Evolutionary conservation across 2,113 vertebrate genomes (phyloP), one percentile per base, ranked within the genome.

Genomic region (Tachycineta bicolor): DNA sequence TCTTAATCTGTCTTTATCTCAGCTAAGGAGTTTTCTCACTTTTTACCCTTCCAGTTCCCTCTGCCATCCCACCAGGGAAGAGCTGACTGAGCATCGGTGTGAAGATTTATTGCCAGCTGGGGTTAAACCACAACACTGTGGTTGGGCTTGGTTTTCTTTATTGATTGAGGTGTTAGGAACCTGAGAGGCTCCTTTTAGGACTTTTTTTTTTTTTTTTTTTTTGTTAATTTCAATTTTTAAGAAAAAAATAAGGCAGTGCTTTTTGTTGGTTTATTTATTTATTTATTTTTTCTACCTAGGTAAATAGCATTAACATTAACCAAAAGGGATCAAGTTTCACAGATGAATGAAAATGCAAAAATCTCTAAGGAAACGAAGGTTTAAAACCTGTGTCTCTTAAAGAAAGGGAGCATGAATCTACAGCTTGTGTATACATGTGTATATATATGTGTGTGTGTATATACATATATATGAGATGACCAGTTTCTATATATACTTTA

Each of bases 201-300:
- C 37, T 37, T 37, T 2, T 9, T 39, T 62, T 67, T 73, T 46
- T 12, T 1, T 26, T 90, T 47, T 62, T n/a, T 34, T 90, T 75
- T 55, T 56, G n/a, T n/a, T n/a, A 78, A 3, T 79, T 81, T 2
- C 7, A 16, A 3, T 34, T 90, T 75, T 55, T 56, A 65, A 58
- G 50, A 53, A 49, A 91, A 89, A 83, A 50, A 43, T 9, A 20
- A 41, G 4, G 2, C 33, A 7, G 0, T 49, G 21, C 0, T 9
- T 46, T 84, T 84, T 43, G 5, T 24, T 67, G 41, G 10, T 10
- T 50, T 20, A 18, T 50, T 52, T 56, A 33, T 10, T 50, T 20
- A 18, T 50, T 52, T 56, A 33, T 65, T 23, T 25, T 8, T 1
- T 0, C 5, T 2, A 29, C 22, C 14, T 24, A 31, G 16, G n/a